A percentile compares a stretch with the other conserved stretches of the same genome.
phyloP scores from a whole-genome alignment of 1,140 invertebrate species.

The Cyclargus thomasi region DNA sequence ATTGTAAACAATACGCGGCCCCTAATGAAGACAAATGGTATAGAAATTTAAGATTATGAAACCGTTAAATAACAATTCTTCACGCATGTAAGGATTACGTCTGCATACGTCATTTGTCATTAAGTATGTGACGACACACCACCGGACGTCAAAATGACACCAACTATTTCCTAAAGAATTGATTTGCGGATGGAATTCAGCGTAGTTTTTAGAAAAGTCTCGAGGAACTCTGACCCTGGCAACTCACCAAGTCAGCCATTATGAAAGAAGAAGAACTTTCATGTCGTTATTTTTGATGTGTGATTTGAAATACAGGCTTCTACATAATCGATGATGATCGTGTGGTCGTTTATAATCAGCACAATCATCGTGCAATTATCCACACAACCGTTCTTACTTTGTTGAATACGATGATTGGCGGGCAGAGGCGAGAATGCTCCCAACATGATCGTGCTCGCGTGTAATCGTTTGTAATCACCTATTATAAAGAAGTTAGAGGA shows the following conservation, averaged over 20 bases:
- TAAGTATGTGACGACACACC: not conserved
- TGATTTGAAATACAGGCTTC: not conserved
- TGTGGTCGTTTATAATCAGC: no score
- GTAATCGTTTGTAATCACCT: no score
- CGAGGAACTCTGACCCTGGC: no score
- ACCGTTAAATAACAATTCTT: conserved; percentile 7
- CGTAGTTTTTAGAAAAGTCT: not conserved
- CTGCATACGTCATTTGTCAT: not conserved
- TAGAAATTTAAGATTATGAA: conserved; percentile 2
- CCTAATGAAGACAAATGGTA: conserved; percentile 10
- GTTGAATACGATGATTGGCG: no score
- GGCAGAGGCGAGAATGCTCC: no score
- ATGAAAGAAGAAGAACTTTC: no score
- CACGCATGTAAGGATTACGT: not conserved
- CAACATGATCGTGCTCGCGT: no score
- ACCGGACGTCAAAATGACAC: not conserved
- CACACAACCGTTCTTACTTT: no score
- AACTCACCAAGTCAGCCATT: no score
- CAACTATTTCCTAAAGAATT: not conserved
- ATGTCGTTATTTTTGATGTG: not conserved
- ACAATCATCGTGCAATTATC: no score
- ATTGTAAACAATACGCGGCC: conserved; percentile 17
- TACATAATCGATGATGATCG: no score
- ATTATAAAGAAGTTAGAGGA: no score
- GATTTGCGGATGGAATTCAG: not conserved